Evolutionary conservation across 2,797 vertebrate genomes (phyloP).

Genomic region (Erpetoichthys calabaricus): DNA sequence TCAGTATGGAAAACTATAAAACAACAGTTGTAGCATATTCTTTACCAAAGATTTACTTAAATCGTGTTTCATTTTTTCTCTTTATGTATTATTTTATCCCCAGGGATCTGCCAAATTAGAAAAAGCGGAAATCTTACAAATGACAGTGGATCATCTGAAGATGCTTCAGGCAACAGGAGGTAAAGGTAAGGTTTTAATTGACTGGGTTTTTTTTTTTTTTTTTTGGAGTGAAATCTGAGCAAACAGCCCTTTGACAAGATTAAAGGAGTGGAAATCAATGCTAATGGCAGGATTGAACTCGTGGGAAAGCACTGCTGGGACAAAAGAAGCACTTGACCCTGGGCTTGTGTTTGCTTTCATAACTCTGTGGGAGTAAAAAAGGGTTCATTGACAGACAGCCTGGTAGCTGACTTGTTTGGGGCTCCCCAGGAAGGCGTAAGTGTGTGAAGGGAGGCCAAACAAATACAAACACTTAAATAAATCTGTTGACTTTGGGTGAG

Average conservation of each 20-base stretch:
- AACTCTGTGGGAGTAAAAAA: slow-evolving; percentile 65
- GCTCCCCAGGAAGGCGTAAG: slow-evolving; percentile 58
- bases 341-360: slow-evolving; percentile 84
- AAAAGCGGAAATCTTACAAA: slow-evolving; percentile 91
- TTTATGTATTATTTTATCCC: slow-evolving; percentile 20
- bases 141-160: slow-evolving; percentile 95
- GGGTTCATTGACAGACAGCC: slow-evolving; percentile 57
- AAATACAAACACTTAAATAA: slow-evolving; percentile 48
- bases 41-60: too few relatives aligned
- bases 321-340: slow-evolving; percentile 86
- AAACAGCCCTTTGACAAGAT: slow-evolving; percentile 51
- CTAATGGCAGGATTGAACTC: slow-evolving; percentile 75
- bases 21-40: too few relatives aligned
- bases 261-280: slow-evolving; percentile 69
- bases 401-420: slow-evolving; percentile 65
- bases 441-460: slow-evolving; percentile 55
- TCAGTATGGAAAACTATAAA: too few relatives aligned
- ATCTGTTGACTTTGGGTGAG: too few relatives aligned
- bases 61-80: too few relatives aligned
- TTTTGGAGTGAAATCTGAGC: slow-evolving; percentile 29
- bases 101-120: slow-evolving; percentile 91
- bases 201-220: slow-evolving; percentile 7
- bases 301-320: slow-evolving; percentile 75
- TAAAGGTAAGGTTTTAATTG: slow-evolving; percentile 61
- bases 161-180: slow-evolving; percentile 81